Evolutionary conservation across 2,797 vertebrate genomes (phyloP), one percentile per base, ranked within the genome.

Genomic region (Betta splendens): DNA sequence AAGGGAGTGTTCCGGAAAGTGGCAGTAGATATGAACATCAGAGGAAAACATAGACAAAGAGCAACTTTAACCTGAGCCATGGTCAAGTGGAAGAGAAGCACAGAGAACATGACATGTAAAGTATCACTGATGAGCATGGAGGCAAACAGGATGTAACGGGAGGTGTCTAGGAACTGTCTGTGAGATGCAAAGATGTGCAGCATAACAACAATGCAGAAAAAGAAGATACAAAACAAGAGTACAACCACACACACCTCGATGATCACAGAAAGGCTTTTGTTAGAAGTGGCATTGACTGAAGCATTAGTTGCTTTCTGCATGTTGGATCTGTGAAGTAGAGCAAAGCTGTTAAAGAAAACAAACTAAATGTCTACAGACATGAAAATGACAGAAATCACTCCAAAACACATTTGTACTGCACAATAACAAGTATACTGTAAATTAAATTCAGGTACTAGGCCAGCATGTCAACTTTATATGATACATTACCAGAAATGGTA

Each of bases 61-160:
- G 89, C 71, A 6, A 92, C 67, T 12, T 75, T 62, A 5, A 92
- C 48, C 2, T 29, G 31, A 23, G 55, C 71, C 64, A 91, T 83
- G 12, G 62, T 48, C 2, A 88, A 61, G 16, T 89, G 73, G 62
- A 90, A 92, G 47, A 91, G 89, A 33, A 86, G 53, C 18, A 91
- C 81, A 17, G 89, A 90, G 57, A 80, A 58, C 6, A 89, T 11
- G n/a, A 93, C 62, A 62, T 88, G 89, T 2, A 92, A 26, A 1
- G 88, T 87, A 82, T 94, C 92, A 12, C 90, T 93, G 47, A 91
- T 69, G 54, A 94, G 72, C 92, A 93, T 91, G 76, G 77, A 86
- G 49, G 80, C 72, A 53, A 92, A 94, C 39, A 94, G 82, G 52
- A 92, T 66, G 48, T 94, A 92, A 5, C 91, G 91, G 0, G 90